Evolutionary conservation across 2,888 invertebrate genomes (phyloP), one percentile per base, ranked within the genome.

Genomic region (Gari tellinella): DNA sequence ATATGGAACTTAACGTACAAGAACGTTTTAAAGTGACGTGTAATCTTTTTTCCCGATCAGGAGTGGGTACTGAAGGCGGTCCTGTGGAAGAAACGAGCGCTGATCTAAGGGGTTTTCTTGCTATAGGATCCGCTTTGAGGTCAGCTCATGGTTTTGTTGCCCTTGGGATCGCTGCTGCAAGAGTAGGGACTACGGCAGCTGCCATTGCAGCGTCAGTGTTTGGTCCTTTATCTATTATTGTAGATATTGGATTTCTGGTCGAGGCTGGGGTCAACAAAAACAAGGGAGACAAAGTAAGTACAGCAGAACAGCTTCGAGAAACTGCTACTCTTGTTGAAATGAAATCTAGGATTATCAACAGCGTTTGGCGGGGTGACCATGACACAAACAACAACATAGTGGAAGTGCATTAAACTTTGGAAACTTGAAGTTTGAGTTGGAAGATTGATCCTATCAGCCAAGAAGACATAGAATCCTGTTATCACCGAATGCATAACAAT

Each of bases 231-330:
- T 63, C 63, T 3, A 46, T 63, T 14, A 55, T 41, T 2, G 23
- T 63, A 10, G 63, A 63, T 48, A 48, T 63, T 17, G 63, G 55
- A 10, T 63, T 55, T 55, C 63, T 55, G 1, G 46, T 55, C 1
- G 55, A 63, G 46, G 63, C 63, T 8, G 63, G 55, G n/a, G 38
- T 55, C 26, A 55, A 63, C 41, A 45, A 55, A 31, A 14, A 17
- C 12, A 63, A 31, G 19, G 63, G 63, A 1, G 25, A 57, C 38
- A 57, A 57, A 48, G 45, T 52, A 12, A 52, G 41, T n/a, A 31
- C 60, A 8, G 61, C 48, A 17, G 41, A 55, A 38, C 45, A 46
- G 2, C 38, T 48, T 37, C 38, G 38, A 40, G 23, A 48, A 23
- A 60, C 45, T 49, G 60, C 48, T 8, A 40, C n/a, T 15, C 48